These are phyloP conservation scores for Atopsyche davidsoni DNA, from an alignment of 1,140 invertebrate species.

Conservation along the genomic window DNA sequence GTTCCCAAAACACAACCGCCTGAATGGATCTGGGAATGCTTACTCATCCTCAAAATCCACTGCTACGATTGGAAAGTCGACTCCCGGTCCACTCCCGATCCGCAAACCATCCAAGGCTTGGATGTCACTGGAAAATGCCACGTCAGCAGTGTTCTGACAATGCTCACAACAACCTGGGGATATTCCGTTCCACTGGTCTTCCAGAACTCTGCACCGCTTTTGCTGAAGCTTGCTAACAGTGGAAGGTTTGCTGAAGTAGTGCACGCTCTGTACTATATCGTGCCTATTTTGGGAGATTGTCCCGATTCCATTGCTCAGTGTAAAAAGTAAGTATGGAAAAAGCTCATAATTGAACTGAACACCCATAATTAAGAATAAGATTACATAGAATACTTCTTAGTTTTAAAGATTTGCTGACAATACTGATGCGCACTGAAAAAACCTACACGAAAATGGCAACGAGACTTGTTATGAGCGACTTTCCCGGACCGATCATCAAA, in stretches of 20 bases:
- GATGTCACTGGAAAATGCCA: slow-evolving; percentile 22
- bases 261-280: slow-evolving; percentile 20
- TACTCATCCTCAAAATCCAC: slow-evolving; percentile 22
- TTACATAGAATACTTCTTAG: slow-evolving; percentile 7
- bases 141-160: slow-evolving; percentile 8
- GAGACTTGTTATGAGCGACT: slow-evolving; percentile 20
- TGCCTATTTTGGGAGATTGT: slow-evolving; percentile 17
- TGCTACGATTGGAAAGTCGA: slow-evolving; percentile 20
- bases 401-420: slow-evolving; percentile 23
- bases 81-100: slow-evolving; percentile 1
- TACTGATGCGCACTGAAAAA: slow-evolving; percentile 23
- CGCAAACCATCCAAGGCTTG: slow-evolving; percentile 10
- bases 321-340: slow-evolving; percentile 19
- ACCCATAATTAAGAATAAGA: not conserved
- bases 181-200: slow-evolving; percentile 24
- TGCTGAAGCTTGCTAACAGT: slow-evolving; percentile 19
- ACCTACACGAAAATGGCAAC: slow-evolving; percentile 25
- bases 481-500: slow-evolving; percentile 19
- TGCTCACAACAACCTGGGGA: slow-evolving; percentile 18
- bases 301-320: slow-evolving; percentile 13
- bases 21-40: slow-evolving; percentile 27
- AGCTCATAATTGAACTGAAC: not conserved
- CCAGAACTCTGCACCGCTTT: slow-evolving; percentile 15
- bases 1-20: slow-evolving; percentile 12
- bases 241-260: slow-evolving; percentile 23